Conservation (phyloP, 2,797 vertebrate genomes). For the Rhadinocentrus ornatus region DNA sequence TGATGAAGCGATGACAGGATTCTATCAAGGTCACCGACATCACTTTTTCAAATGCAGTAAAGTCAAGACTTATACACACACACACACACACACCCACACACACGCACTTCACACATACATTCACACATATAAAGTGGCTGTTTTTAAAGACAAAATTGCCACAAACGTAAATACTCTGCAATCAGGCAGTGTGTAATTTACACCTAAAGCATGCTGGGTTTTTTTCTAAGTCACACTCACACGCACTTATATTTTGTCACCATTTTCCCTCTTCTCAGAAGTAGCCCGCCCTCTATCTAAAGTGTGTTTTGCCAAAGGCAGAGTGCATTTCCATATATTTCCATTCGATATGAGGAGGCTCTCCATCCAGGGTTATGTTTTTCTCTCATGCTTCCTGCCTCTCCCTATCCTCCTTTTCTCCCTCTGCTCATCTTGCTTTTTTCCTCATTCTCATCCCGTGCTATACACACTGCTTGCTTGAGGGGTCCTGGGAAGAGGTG, state of each 20-base stretch:
- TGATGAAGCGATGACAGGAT: slow-evolving; percentile 38
- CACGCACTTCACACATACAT: not conserved
- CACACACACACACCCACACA: not conserved
- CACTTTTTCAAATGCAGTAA: slow-evolving; percentile 22
- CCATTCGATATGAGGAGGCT: slow-evolving; percentile 81
- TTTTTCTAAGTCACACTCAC: slow-evolving; percentile 42
- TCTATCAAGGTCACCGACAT: slow-evolving; percentile 50
- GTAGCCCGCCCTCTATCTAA: slow-evolving; percentile 73
- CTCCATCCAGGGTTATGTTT: slow-evolving; percentile 81
- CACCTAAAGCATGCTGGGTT: slow-evolving; percentile 53
- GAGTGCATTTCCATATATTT: slow-evolving; percentile 84
- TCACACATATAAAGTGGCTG: slow-evolving; percentile 13
- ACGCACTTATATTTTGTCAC: slow-evolving; percentile 65
- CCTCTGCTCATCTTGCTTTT: slow-evolving; percentile 59
- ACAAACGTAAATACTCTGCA: slow-evolving; percentile 45
- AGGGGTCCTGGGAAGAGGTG: slow-evolving; percentile 78
- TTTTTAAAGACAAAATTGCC: slow-evolving; percentile 36
- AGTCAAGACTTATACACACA: slow-evolving; percentile 24
- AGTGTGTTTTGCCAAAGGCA: slow-evolving; percentile 80
- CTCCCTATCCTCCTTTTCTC: slow-evolving; percentile 58
- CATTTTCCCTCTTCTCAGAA: slow-evolving; percentile 75
- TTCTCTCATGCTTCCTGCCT: slow-evolving; percentile 71
- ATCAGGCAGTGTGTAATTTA: slow-evolving; percentile 59
- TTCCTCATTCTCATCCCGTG: slow-evolving; percentile 50
- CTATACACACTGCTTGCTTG: slow-evolving; percentile 64